Base-by-base conservation (phyloP, 2,888 invertebrate genomes). In the Folsomia candida region DNA sequence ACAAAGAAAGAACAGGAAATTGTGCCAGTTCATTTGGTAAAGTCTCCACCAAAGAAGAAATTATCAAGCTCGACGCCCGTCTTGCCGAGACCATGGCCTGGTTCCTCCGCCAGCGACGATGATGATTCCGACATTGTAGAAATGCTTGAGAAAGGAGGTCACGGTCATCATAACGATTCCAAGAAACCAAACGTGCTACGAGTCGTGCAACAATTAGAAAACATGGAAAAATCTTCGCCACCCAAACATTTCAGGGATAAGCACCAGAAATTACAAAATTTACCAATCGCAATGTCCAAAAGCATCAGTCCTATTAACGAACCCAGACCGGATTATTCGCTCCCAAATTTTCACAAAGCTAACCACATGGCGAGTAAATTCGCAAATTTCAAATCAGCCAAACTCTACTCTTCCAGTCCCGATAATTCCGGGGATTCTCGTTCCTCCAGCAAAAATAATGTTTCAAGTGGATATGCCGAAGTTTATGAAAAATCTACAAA, bases 351-450 rank as follows among this genome's bases (percentile, higher is more conserved):
- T 54, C 77, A 77, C 64, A 78, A 76, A 25, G 72, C 73, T 18
- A 77, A 77, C 57, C 74, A 75, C 51, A 77, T 79, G 76, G 78
- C 76, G 9, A 78, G 74, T 61, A 79, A 78, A 66, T 79, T 79
- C 67, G 79, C 77, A 18, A 79, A 79, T 61, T 79, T 79, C 61
- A 78, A 78, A 57, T 74, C 74, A 67, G 71, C 76, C 18, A 79
- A 79, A 57, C 68, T 79, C 20, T 75, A 75, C 27, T 73, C 76
- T 22, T 70, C 73, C n/a, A 71, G 70, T 24, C 70, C 73, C 6
- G 73, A 75, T 47, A 73, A 72, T 54, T 72, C 73, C 58, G 68
- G 67, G 22, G 61, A 67, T 37, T 71, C 70, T 11, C 68, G 68
- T 27, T 54, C 57, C 3, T 70, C 67, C n/a, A 70, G 66, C 9